Base-by-base conservation (phyloP, 2,888 invertebrate species). In the Emesis castigata region DNA sequence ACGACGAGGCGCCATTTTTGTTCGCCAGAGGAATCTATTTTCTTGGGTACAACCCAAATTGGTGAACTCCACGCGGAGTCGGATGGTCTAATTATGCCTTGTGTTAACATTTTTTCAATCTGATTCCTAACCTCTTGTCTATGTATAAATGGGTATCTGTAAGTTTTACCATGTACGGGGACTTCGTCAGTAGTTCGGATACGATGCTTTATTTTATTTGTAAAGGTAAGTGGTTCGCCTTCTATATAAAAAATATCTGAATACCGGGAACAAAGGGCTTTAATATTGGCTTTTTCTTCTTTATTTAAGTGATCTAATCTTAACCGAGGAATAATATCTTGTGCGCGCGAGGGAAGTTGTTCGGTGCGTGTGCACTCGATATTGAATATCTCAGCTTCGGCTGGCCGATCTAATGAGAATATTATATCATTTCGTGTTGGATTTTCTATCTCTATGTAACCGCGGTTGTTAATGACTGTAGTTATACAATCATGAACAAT, bases 401-500 rank as follows among this genome's bases (percentile, higher is more conserved):
- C 14, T 8, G 26, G 29, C 8, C 62, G 3, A 16, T 62, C 62
- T 1, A 62, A 16, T 29, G 62, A 62, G 16, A 62, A 26, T 62
- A 62, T 26, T 29, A 31, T 4, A 14, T 62, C 62, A n/a, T 62
- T n/a, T n/a, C 31, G 29, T 62, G 62, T 11, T 31, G 31, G 26
- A 20, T 66, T 65, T 7, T 20, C 29, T 5, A 76, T 56, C 11
- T 76, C 72, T 68, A 76, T 8, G n/a, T 53, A 53, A n/a, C 72
- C 26, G 31, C 16, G 66, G 18, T 22, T 44, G 5, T 76, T 62
- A 0, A 22, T 72, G 6, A 76, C 72, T 3, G 76, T 72, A 9
- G 76, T 76, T n/a, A 76, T n/a, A 53, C 76, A 76, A 16, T 72
- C 76, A 7, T 7, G n/a, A 2, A 76, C 62, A 22, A 72, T 4